Conservation (phyloP, 2,888 invertebrate genomes). For the Chelonus formosanus region DNA sequence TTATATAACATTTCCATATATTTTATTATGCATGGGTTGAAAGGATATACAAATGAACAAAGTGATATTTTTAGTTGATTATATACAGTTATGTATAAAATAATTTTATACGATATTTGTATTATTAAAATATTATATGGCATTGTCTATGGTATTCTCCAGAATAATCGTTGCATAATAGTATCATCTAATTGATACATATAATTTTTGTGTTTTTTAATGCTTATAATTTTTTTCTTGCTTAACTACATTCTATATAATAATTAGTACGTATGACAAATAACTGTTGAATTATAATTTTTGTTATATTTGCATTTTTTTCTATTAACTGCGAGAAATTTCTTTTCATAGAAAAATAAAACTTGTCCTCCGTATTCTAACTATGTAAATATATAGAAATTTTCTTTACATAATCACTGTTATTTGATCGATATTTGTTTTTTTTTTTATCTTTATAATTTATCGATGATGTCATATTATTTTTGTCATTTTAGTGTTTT, state of each 20-base stretch:
- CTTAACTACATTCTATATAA: neutral
- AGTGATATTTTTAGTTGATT: constrained; percentile 37
- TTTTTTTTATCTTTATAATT: constrained; percentile 25
- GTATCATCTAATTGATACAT: too few species aligned
- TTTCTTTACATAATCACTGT: constrained; percentile 1
- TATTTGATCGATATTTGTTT: constrained; percentile 11
- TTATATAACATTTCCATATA: constrained; percentile 45
- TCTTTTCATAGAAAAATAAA: constrained; percentile 51
- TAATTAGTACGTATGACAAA: neutral
- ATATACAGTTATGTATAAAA: constrained; percentile 39
- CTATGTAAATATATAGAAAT: constrained; percentile 10
- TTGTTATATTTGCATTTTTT: neutral
- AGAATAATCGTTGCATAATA: too few species aligned
- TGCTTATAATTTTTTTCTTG: neutral
- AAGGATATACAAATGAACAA: constrained; percentile 39
- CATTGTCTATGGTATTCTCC: constrained; percentile 19
- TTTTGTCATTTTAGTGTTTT: constrained; percentile 28
- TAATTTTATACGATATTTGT: constrained; percentile 34
- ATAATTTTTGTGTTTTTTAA: too few species aligned
- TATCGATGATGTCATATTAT: constrained; percentile 26
- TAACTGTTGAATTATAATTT: neutral
- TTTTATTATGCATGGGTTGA: constrained; percentile 42
- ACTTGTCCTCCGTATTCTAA: constrained; percentile 38
- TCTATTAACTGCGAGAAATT: constrained; percentile 33
- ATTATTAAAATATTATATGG: constrained; percentile 30